Conservation (phyloP, 2,797 vertebrate species). For the Enteromius paludinosus region DNA sequence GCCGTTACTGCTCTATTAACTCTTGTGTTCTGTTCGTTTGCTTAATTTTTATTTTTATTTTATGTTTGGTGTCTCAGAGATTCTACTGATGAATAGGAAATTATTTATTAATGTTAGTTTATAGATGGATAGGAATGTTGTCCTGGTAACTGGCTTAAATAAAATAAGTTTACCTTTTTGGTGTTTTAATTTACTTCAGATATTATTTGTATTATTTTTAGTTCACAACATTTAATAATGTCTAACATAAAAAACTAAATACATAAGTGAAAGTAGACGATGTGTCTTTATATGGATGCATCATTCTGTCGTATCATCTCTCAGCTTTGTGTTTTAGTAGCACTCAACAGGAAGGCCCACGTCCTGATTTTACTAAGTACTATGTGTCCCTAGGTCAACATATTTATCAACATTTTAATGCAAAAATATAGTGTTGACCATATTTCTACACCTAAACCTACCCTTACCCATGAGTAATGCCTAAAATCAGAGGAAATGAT, state of each 20-base stretch:
- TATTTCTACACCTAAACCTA: no score
- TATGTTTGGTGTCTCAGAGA: neutral
- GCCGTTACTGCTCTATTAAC: neutral
- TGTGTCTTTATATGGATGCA: neutral
- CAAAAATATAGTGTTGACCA: no score
- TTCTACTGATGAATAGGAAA: neutral
- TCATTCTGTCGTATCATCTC: neutral
- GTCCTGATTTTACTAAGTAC: no score
- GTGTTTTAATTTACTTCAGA: neutral
- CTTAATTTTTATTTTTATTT: neutral
- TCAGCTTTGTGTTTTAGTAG: slow-evolving; percentile 5
- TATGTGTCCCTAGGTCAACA: no score
- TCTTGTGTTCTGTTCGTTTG: neutral
- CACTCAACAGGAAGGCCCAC: neutral
- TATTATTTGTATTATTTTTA: neutral
- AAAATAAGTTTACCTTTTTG: neutral
- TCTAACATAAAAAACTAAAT: neutral
- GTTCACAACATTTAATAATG: neutral
- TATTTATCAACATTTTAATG: no score
- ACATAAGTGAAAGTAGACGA: neutral
- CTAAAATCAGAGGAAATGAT: no score
- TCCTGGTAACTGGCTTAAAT: no score
- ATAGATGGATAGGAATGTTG: no score
- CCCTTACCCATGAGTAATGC: no score
- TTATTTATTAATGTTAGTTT: neutral